Evolutionary conservation across 2,888 invertebrate species (phyloP).

Genomic region (Eumerus sabulonum): DNA sequence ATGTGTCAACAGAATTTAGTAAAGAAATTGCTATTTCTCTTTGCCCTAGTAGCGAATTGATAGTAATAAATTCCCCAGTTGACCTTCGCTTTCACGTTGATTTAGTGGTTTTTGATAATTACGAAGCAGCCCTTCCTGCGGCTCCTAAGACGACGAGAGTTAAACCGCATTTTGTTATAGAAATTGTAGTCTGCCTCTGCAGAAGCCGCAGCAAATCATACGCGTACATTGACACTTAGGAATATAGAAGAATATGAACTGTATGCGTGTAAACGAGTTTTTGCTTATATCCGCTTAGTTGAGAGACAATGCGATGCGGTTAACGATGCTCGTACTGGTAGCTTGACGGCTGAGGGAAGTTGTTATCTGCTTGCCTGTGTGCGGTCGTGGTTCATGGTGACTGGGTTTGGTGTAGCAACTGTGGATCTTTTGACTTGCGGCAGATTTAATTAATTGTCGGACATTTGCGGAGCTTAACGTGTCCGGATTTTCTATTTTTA

Average conservation of each 20-base stretch:
- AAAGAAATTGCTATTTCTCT: conserved; percentile 17
- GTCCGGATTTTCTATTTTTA: conserved; percentile 5
- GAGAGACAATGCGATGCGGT: conserved; percentile 37
- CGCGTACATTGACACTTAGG: too few relatives aligned
- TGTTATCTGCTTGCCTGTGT: not conserved
- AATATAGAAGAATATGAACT: not conserved
- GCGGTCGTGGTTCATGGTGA: conserved; percentile 36
- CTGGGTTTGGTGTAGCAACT: conserved; percentile 3
- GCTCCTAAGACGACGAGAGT: conserved; percentile 31
- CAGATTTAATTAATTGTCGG: conserved; percentile 62
- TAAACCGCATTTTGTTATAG: conserved; percentile 53
- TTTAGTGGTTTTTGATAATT: conserved; percentile 64
- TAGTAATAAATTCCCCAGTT: conserved; percentile 49
- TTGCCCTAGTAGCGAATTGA: too few relatives aligned
- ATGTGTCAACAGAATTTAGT: conserved; percentile 45
- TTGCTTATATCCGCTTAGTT: conserved; percentile 19
- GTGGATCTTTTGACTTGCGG: conserved; percentile 49
- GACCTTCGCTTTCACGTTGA: conserved; percentile 58
- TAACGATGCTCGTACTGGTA: conserved; percentile 1
- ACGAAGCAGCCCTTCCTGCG: conserved; percentile 42
- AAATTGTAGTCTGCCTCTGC: not conserved
- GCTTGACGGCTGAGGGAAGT: not conserved
- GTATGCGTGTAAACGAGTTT: conserved; percentile 8
- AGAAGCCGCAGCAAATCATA: not conserved
- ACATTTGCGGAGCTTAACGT: conserved; percentile 41